These are phyloP conservation scores for Chunga burmeisteri DNA, from an alignment of 2,113 vertebrate species.

Conservation along the genomic window DNA sequence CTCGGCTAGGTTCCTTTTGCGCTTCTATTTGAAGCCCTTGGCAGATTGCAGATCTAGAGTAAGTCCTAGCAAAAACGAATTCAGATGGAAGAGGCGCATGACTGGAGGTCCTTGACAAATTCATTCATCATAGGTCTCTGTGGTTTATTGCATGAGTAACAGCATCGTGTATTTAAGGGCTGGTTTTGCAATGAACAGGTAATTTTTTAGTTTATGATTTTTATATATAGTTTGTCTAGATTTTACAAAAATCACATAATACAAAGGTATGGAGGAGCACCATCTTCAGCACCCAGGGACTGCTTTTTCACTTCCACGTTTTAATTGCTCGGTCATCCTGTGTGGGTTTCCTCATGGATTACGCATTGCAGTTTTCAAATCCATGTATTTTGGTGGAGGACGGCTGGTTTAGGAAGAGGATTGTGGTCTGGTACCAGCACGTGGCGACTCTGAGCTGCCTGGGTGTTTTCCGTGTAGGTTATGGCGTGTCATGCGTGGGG, in stretches of 20 bases:
- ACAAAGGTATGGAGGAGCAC: neutral
- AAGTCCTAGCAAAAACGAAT: neutral
- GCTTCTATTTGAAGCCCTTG: neutral
- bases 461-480: rapidly evolving
- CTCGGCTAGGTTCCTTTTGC: neutral
- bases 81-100: neutral
- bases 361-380: rapidly evolving
- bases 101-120: neutral
- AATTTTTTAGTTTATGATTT: neutral
- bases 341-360: rapidly evolving
- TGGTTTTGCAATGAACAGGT: neutral
- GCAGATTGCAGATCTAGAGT: neutral
- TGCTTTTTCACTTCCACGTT: rapidly evolving
- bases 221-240: neutral
- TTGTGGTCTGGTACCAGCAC: rapidly evolving
- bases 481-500: rapidly evolving
- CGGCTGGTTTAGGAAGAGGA: neutral
- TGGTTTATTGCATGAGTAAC: neutral
- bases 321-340: rapidly evolving
- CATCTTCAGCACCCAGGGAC: neutral
- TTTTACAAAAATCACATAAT: rapidly evolving
- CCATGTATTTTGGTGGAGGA: rapidly evolving
- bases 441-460: neutral
- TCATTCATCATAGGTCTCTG: neutral
- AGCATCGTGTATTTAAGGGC: rapidly evolving